Evolutionary conservation across 1,140 invertebrate genomes (phyloP), one percentile per base, ranked within the genome.

Genomic region (Drosophila kepulauana): DNA sequence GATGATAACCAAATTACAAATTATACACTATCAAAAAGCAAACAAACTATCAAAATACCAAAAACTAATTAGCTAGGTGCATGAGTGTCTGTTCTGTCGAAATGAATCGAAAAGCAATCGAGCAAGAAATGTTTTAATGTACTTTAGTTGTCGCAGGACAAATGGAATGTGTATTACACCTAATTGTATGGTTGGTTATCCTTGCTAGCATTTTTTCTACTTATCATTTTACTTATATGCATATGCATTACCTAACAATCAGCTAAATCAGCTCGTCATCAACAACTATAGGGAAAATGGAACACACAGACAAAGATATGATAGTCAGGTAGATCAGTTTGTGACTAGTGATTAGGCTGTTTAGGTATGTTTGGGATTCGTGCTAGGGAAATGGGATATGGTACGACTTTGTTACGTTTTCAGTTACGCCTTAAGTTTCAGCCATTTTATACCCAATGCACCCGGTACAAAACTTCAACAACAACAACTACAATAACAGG

Each of bases 51-150:
- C 20, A 48, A 61, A n/a, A 20, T 30, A 43, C 30, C 28, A 49
- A 48, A 54, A 84, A 78, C 78, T 85, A 78, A 85, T 85, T 85
- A 85, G 82, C 75, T 86, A 85, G 79, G 81, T 84, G 81, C 81
- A 84, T 84, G 81, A 84, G 64, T 84, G 81, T 85, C 73, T 85
- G 72, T 80, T 81, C 78, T 81, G 73, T 80, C 81, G 15, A 67
- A 52, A 69, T 45, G 59, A 78, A 78, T 65, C 38, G 11, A 56
- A 56, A 73, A 25, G 65, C 56, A 70, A 64, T 63, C 56, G 51
- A 74, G 65, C 56, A 84, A 79, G 70, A 69, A 28, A 45, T 35
- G 45, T 63, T 69, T 69, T 61, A 33, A 51, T 35, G 72, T 79
- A 25, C 20, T 25, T 25, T 25, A 75, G 66, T 49, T 75, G 30